These are phyloP conservation scores for Archilochus colubris DNA, from an alignment of 2,113 vertebrate species.

Conservation along the genomic window DNA sequence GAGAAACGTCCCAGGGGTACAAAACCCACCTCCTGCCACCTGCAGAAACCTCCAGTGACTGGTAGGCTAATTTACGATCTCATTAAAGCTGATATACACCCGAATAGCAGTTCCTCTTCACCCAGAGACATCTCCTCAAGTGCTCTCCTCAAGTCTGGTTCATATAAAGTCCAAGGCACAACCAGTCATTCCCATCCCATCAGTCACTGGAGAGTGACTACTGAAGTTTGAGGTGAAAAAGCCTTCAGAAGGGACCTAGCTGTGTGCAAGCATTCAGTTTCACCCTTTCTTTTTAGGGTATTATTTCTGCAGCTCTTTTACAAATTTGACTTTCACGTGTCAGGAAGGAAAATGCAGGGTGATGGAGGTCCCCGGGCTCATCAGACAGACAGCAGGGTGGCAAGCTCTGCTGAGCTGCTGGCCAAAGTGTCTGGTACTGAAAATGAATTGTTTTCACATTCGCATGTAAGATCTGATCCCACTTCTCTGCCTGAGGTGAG, in stretches of 20 bases:
- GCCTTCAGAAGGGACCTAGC: not conserved
- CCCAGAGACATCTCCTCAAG: not conserved
- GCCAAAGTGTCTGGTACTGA: not conserved
- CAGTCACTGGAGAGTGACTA: not conserved
- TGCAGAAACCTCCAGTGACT: not conserved
- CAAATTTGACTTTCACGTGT: not conserved
- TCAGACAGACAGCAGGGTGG: not conserved
- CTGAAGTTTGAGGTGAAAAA: not conserved
- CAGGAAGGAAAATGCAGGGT: not conserved
- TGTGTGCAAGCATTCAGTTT: not conserved
- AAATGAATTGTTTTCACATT: not conserved
- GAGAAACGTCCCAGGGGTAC: not conserved
- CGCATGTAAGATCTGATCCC: not conserved
- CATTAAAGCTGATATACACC: not conserved
- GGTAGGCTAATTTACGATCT: not conserved
- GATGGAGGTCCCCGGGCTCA: not conserved
- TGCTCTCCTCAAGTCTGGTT: not conserved
- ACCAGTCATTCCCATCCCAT: not conserved
- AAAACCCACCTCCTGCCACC: not conserved
- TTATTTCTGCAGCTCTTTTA: not conserved
- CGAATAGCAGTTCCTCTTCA: not conserved
- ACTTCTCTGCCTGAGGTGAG: not conserved
- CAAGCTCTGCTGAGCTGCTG: not conserved
- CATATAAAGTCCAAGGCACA: not conserved
- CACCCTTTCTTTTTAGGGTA: not conserved